These are phyloP conservation scores for Mechanitis mazaeus DNA, from an alignment of 2,888 invertebrate species.

Conservation along the genomic window DNA sequence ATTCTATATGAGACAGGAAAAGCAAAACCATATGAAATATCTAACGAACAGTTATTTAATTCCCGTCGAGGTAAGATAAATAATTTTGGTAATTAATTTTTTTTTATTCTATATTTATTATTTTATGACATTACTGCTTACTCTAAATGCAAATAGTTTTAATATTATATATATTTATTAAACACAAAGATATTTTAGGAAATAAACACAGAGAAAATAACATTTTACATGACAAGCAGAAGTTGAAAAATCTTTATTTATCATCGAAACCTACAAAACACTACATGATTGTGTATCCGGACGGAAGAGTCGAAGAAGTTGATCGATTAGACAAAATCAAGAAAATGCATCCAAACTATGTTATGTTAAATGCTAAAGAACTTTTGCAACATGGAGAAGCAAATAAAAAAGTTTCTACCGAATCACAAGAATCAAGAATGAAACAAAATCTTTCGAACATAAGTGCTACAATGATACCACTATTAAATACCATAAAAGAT, in stretches of 20 bases:
- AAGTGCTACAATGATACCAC: neutral
- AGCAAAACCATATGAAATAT: slow-evolving; percentile 19
- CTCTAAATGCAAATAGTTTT: neutral
- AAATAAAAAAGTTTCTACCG: slow-evolving; percentile 29
- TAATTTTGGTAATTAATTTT: neutral
- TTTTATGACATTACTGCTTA: neutral
- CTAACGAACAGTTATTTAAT: neutral
- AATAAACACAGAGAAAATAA: slow-evolving; percentile 4
- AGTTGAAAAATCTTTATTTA: slow-evolving; percentile 12
- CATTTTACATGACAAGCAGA: slow-evolving; percentile 9
- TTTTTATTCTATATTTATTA: neutral
- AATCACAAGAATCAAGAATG: slow-evolving; percentile 39
- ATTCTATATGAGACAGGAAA: slow-evolving; percentile 14
- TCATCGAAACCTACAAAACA: slow-evolving; percentile 27
- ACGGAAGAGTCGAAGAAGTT: slow-evolving; percentile 44
- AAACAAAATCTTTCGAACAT: neutral
- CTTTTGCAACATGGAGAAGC: slow-evolving; percentile 38
- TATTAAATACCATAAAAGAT: neutral
- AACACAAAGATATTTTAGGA: slow-evolving; percentile 13
- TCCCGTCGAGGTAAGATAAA: slow-evolving; percentile 7
- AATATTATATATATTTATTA: neutral
- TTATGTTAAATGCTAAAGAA: slow-evolving; percentile 33
- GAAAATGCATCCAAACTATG: slow-evolving; percentile 35
- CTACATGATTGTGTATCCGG: slow-evolving; percentile 40
- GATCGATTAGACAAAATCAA: slow-evolving; percentile 37